These are phyloP conservation scores for Pleuronectes platessa DNA, from an alignment of 2,113 vertebrate genomes.

Conservation along the genomic window DNA sequence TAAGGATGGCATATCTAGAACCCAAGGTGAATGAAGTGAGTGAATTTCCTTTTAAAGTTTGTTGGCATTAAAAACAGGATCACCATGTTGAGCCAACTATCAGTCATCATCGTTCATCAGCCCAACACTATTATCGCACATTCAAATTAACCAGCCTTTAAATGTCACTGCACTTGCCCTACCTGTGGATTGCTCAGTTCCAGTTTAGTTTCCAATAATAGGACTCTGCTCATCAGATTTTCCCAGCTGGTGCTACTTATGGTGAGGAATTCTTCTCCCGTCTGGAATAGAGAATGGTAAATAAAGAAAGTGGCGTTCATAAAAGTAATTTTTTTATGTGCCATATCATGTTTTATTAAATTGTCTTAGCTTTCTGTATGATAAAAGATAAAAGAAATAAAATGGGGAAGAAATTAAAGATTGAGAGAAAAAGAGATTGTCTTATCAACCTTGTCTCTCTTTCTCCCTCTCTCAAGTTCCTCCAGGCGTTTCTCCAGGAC, in stretches of 20 bases:
- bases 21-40: too few relatives aligned
- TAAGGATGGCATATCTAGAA: too few relatives aligned
- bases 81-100: too few relatives aligned
- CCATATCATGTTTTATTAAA: background rate
- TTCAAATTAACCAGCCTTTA: too few relatives aligned
- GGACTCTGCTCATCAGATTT: constrained; percentile 87
- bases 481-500: constrained; percentile 83
- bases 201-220: constrained; percentile 90
- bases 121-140: too few relatives aligned
- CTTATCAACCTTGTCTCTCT: constrained; percentile 62
- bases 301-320: background rate
- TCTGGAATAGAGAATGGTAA: constrained; percentile 14
- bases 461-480: constrained; percentile 72
- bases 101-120: too few relatives aligned
- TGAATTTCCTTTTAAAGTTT: too few relatives aligned
- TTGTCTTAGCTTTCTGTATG: background rate
- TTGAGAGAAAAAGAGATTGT: background rate
- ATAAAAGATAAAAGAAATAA: background rate
- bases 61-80: too few relatives aligned
- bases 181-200: constrained; percentile 76
- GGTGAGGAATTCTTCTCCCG: constrained; percentile 46
- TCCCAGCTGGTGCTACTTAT: constrained; percentile 87
- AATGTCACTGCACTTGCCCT: background rate
- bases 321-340: too few relatives aligned
- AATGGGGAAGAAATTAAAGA: background rate